Percentiles rank a stretch among this genome's conserved stretches.
Conservation (phyloP, 2,888 invertebrate genomes). For the Chrysopilus asiliformis region DNA sequence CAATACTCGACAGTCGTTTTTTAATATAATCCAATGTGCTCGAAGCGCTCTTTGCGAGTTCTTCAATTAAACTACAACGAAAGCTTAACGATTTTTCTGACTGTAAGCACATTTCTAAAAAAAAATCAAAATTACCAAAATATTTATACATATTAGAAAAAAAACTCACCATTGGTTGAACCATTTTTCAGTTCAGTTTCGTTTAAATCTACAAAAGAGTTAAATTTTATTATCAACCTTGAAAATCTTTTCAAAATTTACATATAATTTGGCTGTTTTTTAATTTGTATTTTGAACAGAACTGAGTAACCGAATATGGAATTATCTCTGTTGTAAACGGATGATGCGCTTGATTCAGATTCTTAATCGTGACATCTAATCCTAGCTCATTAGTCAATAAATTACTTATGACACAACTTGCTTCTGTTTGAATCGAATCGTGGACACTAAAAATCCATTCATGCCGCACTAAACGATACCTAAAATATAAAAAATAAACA, state of each 20-base stretch:
- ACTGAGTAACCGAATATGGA: slow-evolving; percentile 27
- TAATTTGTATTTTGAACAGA: slow-evolving; percentile 27
- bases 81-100: slow-evolving; percentile 29
- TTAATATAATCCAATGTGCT: slow-evolving; percentile 14
- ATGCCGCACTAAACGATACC: slow-evolving; percentile 49
- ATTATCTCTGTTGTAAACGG: slow-evolving; percentile 27
- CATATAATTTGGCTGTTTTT: slow-evolving; percentile 25
- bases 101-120: slow-evolving; percentile 18
- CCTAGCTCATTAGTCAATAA: slow-evolving; percentile 45
- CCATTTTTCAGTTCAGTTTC: slow-evolving; percentile 28
- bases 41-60: slow-evolving; percentile 5
- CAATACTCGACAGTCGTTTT: slow-evolving; percentile 23
- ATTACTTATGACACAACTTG: slow-evolving; percentile 37
- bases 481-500: slow-evolving; percentile 16
- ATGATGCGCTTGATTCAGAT: slow-evolving; percentile 51
- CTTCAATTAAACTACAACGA: slow-evolving; percentile 25
- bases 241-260: slow-evolving; percentile 19
- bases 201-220: slow-evolving; percentile 25
- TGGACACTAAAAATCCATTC: slow-evolving; percentile 48
- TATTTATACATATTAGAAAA: not conserved
- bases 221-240: not conserved
- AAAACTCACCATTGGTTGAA: slow-evolving; percentile 22
- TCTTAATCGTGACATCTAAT: slow-evolving; percentile 53
- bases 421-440: slow-evolving; percentile 44
- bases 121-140: not conserved